Evolutionary conservation across 2,113 vertebrate species (phyloP).

Genomic region (Rhineura floridana): DNA sequence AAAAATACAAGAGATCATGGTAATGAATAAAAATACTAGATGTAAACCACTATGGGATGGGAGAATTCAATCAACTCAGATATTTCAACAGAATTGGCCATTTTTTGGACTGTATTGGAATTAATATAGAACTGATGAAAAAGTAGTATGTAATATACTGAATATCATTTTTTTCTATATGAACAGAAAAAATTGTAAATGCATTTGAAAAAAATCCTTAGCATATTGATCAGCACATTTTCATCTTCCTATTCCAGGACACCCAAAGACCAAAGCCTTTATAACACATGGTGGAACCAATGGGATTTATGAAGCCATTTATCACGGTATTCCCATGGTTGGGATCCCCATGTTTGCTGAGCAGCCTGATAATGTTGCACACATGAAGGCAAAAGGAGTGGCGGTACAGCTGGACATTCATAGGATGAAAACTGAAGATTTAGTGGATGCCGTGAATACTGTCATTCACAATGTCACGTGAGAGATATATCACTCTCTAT

Average conservation of each 20-base stretch:
- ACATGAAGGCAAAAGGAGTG: constrained; percentile 80
- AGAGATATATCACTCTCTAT: constrained; percentile 57
- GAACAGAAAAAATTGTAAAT: too few relatives aligned
- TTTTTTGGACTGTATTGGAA: too few relatives aligned
- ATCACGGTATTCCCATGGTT: constrained; percentile 86
- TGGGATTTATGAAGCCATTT: constrained; percentile 90
- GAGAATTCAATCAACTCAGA: too few relatives aligned
- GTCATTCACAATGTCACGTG: constrained; percentile 84
- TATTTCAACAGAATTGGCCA: too few relatives aligned
- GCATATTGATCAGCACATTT: background rate
- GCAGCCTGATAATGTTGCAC: constrained; percentile 83
- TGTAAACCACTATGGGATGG: too few relatives aligned
- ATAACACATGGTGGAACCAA: constrained; percentile 90
- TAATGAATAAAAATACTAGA: too few relatives aligned
- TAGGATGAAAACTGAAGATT: constrained; percentile 73
- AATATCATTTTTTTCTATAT: too few relatives aligned
- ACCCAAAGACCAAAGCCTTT: constrained; percentile 85
- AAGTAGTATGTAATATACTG: too few relatives aligned
- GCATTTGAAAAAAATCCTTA: too few relatives aligned
- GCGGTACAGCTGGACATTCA: constrained; percentile 80
- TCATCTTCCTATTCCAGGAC: constrained; percentile 72
- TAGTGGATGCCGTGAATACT: constrained; percentile 77
- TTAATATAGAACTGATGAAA: too few relatives aligned
- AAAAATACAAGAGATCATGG: too few relatives aligned
- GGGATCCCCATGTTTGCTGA: constrained; percentile 87